Evolutionary conservation across 2,113 vertebrate genomes (phyloP), one percentile per base, ranked within the genome.

Genomic region (Pygoscelis antarcticus): DNA sequence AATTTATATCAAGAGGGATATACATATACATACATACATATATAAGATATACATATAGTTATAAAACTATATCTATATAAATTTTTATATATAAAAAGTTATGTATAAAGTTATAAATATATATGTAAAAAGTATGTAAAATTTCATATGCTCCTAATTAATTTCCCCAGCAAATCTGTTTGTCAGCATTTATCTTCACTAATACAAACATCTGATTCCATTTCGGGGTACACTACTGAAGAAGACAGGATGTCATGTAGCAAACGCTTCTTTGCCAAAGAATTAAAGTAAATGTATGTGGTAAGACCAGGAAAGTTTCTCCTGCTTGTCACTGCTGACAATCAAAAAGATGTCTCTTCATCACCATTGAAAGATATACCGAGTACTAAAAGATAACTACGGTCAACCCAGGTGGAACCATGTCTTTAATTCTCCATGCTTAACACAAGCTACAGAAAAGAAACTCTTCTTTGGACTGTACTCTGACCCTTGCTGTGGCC

Each of bases 211-310:
- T 1, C 16, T 44, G 17, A 44, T 42, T 74, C 16, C 3, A 8
- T 47, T 91, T 81, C 1, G 1, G 19, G 9, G 3, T 1, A 0
- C 9, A 8, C 6, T 44, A 34, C 15, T 57, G 13, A 66, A 80
- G n/a, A 79, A 60, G 18, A 29, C 68, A 83, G 16, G 7, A 77
- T 40, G 10, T 3, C 11, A 26, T 2, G 2, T 34, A 40, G 21
- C 22, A 89, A 77, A 46, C 13, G 12, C 4, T 54, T 7, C 7
- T 81, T 83, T 84, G 9, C 8, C 30, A 62, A 58, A 71, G 36
- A 72, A n/a, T 57, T 74, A 22, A 44, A 49, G 6, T 17, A 84
- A n/a, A 36, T 54, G 3, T 3, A n/a, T 7, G 8, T 27, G 13
- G 25, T 66, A 84, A 81, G 5, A 11, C 6, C 16, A n/a, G 42